Conservation (phyloP, 2,888 invertebrate species). For the Mycogona germanica region DNA sequence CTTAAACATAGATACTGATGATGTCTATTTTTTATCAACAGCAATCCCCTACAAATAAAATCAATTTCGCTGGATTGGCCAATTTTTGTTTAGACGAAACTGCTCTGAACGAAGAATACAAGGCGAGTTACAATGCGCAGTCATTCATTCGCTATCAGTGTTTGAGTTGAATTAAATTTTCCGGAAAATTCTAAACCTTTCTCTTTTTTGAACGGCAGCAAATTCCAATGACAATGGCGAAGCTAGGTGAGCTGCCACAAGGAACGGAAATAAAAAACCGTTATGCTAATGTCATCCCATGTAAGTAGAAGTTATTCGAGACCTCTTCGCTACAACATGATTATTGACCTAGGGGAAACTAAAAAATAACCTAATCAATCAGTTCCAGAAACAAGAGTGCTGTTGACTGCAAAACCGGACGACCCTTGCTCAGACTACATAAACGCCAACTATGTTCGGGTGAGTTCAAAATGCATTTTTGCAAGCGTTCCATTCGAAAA, state of each 20-base stretch:
- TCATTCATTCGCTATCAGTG: too few species aligned
- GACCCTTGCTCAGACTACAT: constrained; percentile 78
- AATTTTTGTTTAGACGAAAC: constrained; percentile 42
- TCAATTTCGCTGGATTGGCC: constrained; percentile 63
- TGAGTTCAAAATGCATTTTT: constrained; percentile 39
- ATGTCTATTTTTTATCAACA: too few species aligned
- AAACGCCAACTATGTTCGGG: constrained; percentile 84
- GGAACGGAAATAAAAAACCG: constrained; percentile 84
- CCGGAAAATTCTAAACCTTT: not conserved
- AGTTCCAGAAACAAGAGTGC: constrained; percentile 77
- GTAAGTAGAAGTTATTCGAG: constrained; percentile 26
- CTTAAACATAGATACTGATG: not conserved
- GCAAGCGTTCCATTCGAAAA: not conserved
- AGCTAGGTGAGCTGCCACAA: constrained; percentile 64
- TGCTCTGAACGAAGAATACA: constrained; percentile 66
- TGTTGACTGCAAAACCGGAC: constrained; percentile 53
- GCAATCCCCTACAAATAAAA: constrained; percentile 55
- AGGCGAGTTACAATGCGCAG: too few species aligned
- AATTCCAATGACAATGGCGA: constrained; percentile 22
- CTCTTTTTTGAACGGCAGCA: constrained; percentile 24
- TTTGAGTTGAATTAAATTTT: too few species aligned
- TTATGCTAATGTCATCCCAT: constrained; percentile 88
- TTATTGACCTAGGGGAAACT: not conserved
- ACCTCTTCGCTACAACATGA: not conserved
- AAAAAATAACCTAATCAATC: not conserved